Conservation (phyloP, 2,888 invertebrate genomes). For the Rambutsinella grinnellia region DNA sequence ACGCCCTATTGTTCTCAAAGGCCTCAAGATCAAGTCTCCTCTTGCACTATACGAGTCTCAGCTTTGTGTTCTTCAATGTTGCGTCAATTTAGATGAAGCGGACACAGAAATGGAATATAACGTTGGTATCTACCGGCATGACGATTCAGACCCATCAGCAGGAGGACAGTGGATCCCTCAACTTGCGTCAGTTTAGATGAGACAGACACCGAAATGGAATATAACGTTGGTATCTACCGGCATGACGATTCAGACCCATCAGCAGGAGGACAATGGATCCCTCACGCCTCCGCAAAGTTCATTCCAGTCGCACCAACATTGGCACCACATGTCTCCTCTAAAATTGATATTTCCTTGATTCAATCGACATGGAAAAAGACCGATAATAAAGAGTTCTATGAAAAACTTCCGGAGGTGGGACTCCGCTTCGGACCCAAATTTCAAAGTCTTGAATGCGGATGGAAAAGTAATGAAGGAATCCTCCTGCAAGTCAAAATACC, state of each 20-base stretch:
- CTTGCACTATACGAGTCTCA: constrained; percentile 24
- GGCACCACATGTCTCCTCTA: too few relatives aligned
- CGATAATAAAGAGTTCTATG: constrained; percentile 15
- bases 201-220: background rate
- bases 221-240: background rate
- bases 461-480: constrained; percentile 24
- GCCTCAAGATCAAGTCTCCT: constrained; percentile 46
- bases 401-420: constrained; percentile 35
- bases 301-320: constrained; percentile 10
- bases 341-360: background rate
- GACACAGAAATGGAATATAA: background rate
- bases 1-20: constrained; percentile 32
- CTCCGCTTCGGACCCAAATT: constrained; percentile 43
- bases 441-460: constrained; percentile 26
- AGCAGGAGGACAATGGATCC: constrained; percentile 39
- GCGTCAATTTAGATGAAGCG: background rate
- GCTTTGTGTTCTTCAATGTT: constrained; percentile 28
- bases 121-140: background rate
- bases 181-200: too few relatives aligned
- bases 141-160: too few relatives aligned
- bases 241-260: too few relatives aligned
- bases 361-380: background rate
- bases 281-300: constrained; percentile 38
- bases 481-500: constrained; percentile 19
- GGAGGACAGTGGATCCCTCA: constrained; percentile 48